phyloP scores from a whole-genome alignment of 2,113 vertebrate species.

The Apus apus region DNA sequence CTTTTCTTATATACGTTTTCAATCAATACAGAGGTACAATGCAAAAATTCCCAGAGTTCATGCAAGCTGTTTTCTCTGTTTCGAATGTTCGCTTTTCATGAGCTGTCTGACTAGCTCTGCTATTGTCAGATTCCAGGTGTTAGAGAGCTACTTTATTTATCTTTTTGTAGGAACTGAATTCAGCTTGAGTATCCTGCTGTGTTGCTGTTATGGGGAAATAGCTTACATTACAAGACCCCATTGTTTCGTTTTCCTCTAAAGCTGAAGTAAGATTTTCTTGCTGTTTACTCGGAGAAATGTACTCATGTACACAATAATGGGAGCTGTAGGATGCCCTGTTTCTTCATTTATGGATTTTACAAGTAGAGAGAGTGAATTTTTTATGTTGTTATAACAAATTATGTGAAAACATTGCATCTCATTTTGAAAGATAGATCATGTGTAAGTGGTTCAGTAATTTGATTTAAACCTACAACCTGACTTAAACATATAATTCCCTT shows the following conservation, averaged over 20 bases:
- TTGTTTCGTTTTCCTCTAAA: slow-evolving; percentile 41
- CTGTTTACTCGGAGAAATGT: background rate
- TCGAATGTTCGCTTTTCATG: background rate
- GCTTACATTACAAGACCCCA: background rate
- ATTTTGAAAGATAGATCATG: background rate
- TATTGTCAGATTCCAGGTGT: background rate
- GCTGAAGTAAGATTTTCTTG: slow-evolving; percentile 9
- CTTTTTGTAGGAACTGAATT: slow-evolving; percentile 26
- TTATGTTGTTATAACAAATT: slow-evolving; percentile 36
- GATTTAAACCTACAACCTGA: background rate
- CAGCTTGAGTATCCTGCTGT: background rate
- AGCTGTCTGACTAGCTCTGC: background rate
- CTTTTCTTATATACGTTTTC: background rate
- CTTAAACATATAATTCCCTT: background rate
- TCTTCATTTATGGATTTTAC: slow-evolving; percentile 39
- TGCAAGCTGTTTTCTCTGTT: background rate
- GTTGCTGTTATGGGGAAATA: background rate
- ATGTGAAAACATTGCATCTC: background rate
- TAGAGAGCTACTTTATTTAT: slow-evolving; percentile 10
- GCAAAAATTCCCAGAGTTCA: background rate
- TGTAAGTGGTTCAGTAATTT: background rate
- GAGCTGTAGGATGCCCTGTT: slow-evolving; percentile 3
- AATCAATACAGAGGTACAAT: background rate
- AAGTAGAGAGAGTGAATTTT: slow-evolving; percentile 23
- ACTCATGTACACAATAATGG: background rate